Percentiles rank a stretch among this genome's conserved stretches.
phyloP scores from a whole-genome alignment of 2,113 vertebrate genomes.

The Corydoras sp. region DNA sequence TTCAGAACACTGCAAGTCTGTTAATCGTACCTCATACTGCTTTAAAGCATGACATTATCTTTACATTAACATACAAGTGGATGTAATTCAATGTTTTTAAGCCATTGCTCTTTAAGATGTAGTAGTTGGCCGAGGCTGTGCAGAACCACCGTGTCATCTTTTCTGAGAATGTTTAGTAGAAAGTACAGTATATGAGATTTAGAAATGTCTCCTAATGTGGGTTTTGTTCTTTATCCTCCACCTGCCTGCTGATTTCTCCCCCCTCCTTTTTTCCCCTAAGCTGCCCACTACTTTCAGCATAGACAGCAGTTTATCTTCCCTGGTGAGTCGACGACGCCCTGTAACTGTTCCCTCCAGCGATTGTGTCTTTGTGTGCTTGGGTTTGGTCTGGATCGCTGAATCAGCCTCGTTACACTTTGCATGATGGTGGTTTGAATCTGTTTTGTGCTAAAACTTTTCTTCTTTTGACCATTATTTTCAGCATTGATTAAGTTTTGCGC shows the following conservation, averaged over 20 bases:
- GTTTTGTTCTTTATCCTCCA: slow-evolving; percentile 54
- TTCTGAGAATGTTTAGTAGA: background rate
- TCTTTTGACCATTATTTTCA: no score
- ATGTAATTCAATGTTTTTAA: no score
- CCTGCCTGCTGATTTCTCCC: slow-evolving; percentile 18
- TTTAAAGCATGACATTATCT: no score
- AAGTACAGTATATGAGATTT: background rate
- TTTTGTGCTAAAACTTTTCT: no score
- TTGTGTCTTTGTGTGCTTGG: background rate
- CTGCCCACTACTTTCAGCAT: slow-evolving; percentile 98
- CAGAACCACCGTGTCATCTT: no score
- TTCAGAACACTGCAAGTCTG: no score
- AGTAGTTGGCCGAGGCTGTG: no score
- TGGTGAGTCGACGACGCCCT: slow-evolving; percentile 77
- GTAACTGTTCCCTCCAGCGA: slow-evolving; percentile 5
- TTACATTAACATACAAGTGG: no score
- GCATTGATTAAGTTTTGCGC: no score
- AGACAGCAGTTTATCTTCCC: slow-evolving; percentile 99
- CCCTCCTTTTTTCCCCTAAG: slow-evolving; percentile 64
- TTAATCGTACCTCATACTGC: no score
- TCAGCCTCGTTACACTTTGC: background rate
- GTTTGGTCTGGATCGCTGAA: slow-evolving; percentile 1
- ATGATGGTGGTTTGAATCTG: background rate
- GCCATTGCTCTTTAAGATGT: no score
- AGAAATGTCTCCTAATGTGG: slow-evolving; percentile 53